Base-by-base conservation (phyloP, 2,113 vertebrate genomes). In the Sylvia atricapilla region DNA sequence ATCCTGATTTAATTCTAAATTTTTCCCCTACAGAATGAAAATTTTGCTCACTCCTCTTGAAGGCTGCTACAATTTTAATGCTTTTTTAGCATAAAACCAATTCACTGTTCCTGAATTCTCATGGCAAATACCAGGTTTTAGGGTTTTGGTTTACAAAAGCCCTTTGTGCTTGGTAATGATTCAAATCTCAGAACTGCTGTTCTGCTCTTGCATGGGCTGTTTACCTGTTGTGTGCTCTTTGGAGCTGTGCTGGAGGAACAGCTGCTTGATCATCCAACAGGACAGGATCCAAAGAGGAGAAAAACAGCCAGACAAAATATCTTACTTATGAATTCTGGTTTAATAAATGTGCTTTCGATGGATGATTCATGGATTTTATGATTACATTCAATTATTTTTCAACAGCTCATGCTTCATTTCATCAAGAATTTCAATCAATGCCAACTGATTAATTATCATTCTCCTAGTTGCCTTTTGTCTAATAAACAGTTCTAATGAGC, bases 341-440 rank as follows among this genome's bases (percentile, higher is more conserved):
- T 97, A 97, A 97, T 98, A 97, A 97, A 96, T 96, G 96, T 94
- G 90, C 94, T 90, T 97, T 96, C 90, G 89, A 78, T 91, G 94
- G 94, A 87, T 98, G 98, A 98, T 97, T 97, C 97, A 98, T 98
- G 95, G 93, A 91, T 89, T 96, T 93, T 95, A 90, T 97, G 97
- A 98, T 97, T 96, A 92, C 93, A 96, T 96, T 98, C 96, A 97
- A 97, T 98, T 98, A 97, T 97, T 97, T 97, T 96, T 97, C 93
- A 96, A 95, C 93, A 96, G 95, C 95, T 97, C 96, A 95, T 96
- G 96, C 96, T 98, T 98, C 97, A 97, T 98, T 97, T 96, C 95
- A 96, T 98, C 96, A 97, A 96, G 95, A 96, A 94, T 93, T 94
- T 97, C 96, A 93, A 80, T 98, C 97, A 97, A 89, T 95, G 95